phyloP scores from a whole-genome alignment of 2,888 invertebrate genomes.

The Tubulanus polymorphus region DNA sequence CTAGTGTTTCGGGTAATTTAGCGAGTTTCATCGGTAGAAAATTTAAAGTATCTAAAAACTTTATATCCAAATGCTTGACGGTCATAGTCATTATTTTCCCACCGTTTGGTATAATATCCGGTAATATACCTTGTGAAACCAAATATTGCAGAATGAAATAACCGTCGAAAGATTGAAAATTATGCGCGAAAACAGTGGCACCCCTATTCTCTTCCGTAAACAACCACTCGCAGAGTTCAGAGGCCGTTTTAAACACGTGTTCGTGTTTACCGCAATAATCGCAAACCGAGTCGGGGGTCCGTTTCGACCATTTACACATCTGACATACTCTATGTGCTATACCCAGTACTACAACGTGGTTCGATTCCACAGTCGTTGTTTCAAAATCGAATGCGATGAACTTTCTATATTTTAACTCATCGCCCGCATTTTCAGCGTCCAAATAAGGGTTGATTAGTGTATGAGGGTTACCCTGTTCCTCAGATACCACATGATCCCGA shows the following conservation, averaged over 20 bases:
- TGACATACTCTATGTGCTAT: background rate
- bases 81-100: background rate
- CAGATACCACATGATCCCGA: too few species aligned
- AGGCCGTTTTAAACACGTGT: too few species aligned
- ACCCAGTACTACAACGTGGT: background rate
- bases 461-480: too few species aligned
- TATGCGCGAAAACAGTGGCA: background rate
- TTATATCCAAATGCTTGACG: too few species aligned
- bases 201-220: background rate
- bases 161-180: conserved; percentile 2
- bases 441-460: too few species aligned
- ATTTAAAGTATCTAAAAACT: conserved; percentile 20
- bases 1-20: conserved; percentile 18
- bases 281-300: background rate
- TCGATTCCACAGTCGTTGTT: background rate
- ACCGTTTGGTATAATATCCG: background rate
- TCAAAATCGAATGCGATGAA: background rate
- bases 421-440: too few species aligned
- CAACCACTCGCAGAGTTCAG: background rate
- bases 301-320: background rate
- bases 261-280: background rate
- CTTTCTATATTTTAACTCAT: background rate
- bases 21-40: conserved; percentile 21
- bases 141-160: conserved; percentile 1
- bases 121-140: background rate